These are phyloP conservation scores for Lepus townsendii DNA, from an alignment of 2,797 vertebrate genomes.

Conservation along the genomic window DNA sequence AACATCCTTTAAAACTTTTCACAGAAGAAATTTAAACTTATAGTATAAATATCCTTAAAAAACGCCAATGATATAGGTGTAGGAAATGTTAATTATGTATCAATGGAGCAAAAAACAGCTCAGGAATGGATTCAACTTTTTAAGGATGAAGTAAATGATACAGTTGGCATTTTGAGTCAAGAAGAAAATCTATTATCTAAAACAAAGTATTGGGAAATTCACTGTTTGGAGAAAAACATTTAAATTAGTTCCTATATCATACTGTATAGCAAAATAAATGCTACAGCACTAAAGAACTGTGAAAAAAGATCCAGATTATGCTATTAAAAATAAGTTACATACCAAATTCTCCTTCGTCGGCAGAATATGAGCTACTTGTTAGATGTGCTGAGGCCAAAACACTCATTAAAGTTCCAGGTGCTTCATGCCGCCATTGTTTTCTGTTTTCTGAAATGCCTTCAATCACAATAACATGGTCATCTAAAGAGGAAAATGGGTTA, in stretches of 20 bases:
- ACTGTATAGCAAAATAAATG: no score
- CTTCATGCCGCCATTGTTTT: constrained; percentile 85
- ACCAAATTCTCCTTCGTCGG: constrained; percentile 83
- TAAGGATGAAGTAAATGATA: neutral
- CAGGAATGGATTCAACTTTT: neutral
- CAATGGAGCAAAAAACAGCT: constrained; percentile 14
- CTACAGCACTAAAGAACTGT: no score
- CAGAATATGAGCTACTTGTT: constrained; percentile 75
- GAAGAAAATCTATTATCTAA: neutral
- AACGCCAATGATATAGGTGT: neutral
- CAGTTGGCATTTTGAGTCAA: neutral
- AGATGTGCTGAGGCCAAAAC: constrained; percentile 82
- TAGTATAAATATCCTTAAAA: neutral
- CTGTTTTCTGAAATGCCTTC: constrained; percentile 73
- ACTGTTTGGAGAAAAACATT: no score
- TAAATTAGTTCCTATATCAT: no score
- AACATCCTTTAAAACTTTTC: neutral
- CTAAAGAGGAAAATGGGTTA: constrained; percentile 76
- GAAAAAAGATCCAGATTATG: neutral
- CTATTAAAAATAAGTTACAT: constrained; percentile 69
- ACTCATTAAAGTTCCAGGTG: constrained; percentile 84
- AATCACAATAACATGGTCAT: constrained; percentile 57
- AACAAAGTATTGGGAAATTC: no score
- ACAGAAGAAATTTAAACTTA: neutral
- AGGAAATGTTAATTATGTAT: neutral